Evolutionary conservation across 2,113 vertebrate genomes (phyloP).

Genomic region (Nansenia antarctica): DNA sequence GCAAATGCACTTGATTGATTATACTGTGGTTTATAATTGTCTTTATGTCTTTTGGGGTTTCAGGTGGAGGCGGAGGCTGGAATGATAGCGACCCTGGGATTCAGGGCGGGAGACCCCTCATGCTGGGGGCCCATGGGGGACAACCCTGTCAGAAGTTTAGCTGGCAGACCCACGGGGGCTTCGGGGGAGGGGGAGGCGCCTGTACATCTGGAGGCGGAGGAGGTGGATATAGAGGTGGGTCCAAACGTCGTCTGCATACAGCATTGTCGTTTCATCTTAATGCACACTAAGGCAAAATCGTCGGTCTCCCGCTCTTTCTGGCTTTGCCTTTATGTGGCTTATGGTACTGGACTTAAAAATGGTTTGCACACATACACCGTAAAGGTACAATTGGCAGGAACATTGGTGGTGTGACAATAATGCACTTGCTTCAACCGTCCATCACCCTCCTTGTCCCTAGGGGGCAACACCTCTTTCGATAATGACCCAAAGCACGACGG

Average conservation of each 20-base stretch:
- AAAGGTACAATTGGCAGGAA: too few species aligned
- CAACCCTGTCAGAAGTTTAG: conserved; percentile 92
- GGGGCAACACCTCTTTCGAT: conserved; percentile 85
- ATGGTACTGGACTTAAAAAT: too few species aligned
- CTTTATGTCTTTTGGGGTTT: conserved; percentile 51
- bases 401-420: too few species aligned
- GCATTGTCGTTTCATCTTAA: too few species aligned
- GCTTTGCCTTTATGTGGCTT: too few species aligned
- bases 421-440: too few species aligned
- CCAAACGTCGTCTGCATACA: too few species aligned
- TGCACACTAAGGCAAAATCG: too few species aligned
- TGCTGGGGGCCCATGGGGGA: conserved; percentile 92
- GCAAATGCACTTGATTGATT: not conserved
- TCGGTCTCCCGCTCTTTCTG: too few species aligned
- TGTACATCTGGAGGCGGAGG: conserved; percentile 95
- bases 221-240: conserved; percentile 96
- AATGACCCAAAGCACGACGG: conserved; percentile 90
- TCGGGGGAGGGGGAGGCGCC: conserved; percentile 95
- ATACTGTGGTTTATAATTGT: not conserved
- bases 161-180: conserved; percentile 95
- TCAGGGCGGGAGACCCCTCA: conserved; percentile 90
- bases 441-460: conserved; percentile 62
- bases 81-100: conserved; percentile 84
- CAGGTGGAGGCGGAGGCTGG: conserved; percentile 98
- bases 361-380: too few species aligned